These are phyloP conservation scores for Sciaenops ocellatus DNA, from an alignment of 2,797 vertebrate species.

Conservation along the genomic window DNA sequence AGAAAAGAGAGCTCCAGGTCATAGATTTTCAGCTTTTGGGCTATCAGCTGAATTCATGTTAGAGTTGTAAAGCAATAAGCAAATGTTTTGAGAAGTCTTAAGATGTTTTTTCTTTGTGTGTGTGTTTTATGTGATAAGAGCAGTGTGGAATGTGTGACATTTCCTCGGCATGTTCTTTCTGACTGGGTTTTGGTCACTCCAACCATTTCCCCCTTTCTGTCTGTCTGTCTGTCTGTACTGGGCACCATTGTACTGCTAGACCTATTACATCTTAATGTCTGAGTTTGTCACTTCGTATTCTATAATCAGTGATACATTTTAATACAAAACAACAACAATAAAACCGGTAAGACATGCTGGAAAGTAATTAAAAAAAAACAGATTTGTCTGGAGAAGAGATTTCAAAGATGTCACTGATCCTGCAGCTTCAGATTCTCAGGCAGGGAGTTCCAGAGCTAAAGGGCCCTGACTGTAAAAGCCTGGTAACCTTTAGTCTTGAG, in stretches of 20 bases:
- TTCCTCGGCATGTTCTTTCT: conserved; percentile 72
- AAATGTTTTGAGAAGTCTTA: not conserved
- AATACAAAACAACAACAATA: not conserved
- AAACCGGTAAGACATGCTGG: not conserved
- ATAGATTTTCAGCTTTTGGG: conserved; percentile 29
- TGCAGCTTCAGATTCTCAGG: not conserved
- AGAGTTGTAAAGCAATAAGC: conserved; percentile 15
- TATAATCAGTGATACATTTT: not conserved
- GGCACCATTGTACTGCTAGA: not conserved
- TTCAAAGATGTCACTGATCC: not conserved
- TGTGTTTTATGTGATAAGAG: conserved; percentile 66
- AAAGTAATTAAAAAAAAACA: no score
- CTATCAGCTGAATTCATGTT: conserved; percentile 15
- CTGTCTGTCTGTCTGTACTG: conserved; percentile 3
- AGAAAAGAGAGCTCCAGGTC: conserved; percentile 30
- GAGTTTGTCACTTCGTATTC: no score
- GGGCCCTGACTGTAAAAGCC: no score
- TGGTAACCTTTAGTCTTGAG: no score
- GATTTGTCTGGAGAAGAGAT: no score
- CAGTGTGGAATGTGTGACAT: conserved; percentile 79
- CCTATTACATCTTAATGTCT: not conserved
- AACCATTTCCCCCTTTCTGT: conserved; percentile 21
- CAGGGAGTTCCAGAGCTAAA: no score
- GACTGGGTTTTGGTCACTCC: conserved; percentile 35
- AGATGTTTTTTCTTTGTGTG: not conserved